phyloP scores from a whole-genome alignment of 2,888 invertebrate species.

The Branchipolynoe longqiensis region DNA sequence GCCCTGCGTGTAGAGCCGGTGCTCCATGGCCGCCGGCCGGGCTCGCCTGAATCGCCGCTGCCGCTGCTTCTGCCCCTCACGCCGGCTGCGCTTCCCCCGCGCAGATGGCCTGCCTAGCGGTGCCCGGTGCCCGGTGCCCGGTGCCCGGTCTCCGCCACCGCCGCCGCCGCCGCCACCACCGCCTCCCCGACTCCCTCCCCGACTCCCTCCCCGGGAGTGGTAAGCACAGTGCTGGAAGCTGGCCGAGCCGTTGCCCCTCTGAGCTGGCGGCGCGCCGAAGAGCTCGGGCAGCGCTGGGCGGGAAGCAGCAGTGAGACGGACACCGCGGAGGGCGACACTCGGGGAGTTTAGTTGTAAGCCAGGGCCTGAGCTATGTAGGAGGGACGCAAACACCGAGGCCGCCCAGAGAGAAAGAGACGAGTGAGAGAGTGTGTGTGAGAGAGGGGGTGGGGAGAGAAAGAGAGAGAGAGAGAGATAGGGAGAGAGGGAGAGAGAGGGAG shows the following conservation, averaged over 20 bases:
- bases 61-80: neutral
- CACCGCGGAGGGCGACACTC: neutral
- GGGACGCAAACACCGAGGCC: constrained; percentile 15
- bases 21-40: neutral
- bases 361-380: constrained; percentile 29
- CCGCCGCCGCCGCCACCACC: constrained; percentile 16
- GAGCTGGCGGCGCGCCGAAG: neutral
- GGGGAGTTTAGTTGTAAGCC: neutral
- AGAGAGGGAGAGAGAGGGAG: neutral
- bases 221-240: neutral
- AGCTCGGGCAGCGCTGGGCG: constrained; percentile 31
- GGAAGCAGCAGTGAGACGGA: neutral
- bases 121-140: neutral
- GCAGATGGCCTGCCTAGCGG: neutral
- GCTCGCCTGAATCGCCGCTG: neutral
- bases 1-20: neutral
- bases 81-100: neutral
- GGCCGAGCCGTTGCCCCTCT: neutral
- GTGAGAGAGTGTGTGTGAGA: constrained; percentile 33
- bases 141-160: constrained; percentile 9
- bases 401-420: constrained; percentile 30
- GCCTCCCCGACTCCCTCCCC: neutral
- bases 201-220: neutral
- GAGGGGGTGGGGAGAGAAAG: constrained; percentile 17
- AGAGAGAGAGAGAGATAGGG: neutral